These are phyloP conservation scores for Archocentrus centrarchus DNA, from an alignment of 2,113 vertebrate species.

Conservation along the genomic window DNA sequence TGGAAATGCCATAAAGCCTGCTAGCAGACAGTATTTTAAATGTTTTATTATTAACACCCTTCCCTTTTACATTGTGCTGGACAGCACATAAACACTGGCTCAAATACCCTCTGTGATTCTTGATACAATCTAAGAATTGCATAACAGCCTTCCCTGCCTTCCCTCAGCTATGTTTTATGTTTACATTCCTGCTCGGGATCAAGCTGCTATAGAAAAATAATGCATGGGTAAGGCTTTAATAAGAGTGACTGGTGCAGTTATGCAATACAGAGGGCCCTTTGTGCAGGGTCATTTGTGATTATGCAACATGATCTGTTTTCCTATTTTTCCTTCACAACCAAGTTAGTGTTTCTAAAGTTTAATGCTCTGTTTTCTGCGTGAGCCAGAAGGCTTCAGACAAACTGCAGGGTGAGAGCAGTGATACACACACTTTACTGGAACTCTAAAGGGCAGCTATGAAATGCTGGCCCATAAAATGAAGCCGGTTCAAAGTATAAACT, in stretches of 20 bases:
- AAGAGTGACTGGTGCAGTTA: conserved; percentile 55
- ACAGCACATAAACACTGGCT: not conserved
- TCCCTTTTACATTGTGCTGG: conserved; percentile 7
- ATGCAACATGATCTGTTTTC: conserved; percentile 68
- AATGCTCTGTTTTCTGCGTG: conserved; percentile 9
- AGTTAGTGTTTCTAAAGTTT: conserved; percentile 55
- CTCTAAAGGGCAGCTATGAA: not conserved
- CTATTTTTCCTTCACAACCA: conserved; percentile 46
- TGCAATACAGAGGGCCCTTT: conserved; percentile 66
- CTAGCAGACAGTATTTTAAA: conserved; percentile 16
- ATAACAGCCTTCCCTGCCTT: conserved; percentile 7
- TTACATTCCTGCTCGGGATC: conserved; percentile 53
- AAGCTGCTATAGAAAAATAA: conserved; percentile 57
- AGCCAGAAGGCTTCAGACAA: conserved; percentile 13
- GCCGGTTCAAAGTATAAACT: not conserved
- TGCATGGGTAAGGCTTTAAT: conserved; percentile 56
- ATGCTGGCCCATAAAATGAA: not conserved
- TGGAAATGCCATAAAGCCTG: not conserved
- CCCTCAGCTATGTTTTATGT: conserved; percentile 31
- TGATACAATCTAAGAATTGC: conserved; percentile 12
- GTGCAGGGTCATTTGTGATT: conserved; percentile 65
- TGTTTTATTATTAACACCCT: not conserved
- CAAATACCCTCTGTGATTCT: conserved; percentile 3
- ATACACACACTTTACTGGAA: not conserved
- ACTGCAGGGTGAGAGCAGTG: conserved; percentile 6